Evolutionary conservation across 2,888 invertebrate species (phyloP).

Genomic region (Cantharis rufa): DNA sequence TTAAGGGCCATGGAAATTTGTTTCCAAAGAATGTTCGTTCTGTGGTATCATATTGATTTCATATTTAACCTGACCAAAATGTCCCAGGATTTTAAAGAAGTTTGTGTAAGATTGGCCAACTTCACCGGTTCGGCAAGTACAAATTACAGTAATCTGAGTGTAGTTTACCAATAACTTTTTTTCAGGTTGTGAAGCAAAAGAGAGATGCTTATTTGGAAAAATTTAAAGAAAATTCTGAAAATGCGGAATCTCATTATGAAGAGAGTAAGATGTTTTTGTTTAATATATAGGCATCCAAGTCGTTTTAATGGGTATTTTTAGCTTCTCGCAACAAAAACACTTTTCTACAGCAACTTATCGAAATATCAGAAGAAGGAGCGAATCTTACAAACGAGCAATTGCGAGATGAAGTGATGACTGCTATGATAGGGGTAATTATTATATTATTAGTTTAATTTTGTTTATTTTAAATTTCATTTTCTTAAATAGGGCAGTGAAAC

Average conservation of each 20-base stretch:
- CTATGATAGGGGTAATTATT: constrained; percentile 61
- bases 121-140: neutral
- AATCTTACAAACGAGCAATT: constrained; percentile 59
- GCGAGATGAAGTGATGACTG: constrained; percentile 61
- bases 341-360: constrained; percentile 57
- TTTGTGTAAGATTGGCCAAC: neutral
- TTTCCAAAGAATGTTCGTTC: neutral
- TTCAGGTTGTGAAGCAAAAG: constrained; percentile 9
- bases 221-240: neutral
- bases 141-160: neutral
- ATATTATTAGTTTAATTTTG: constrained; percentile 28
- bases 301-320: neutral
- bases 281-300: neutral
- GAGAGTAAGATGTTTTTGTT: constrained; percentile 40
- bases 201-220: constrained; percentile 5
- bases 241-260: constrained; percentile 42
- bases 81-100: neutral
- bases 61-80: neutral
- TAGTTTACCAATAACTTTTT: neutral
- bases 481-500: constrained; percentile 42
- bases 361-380: constrained; percentile 55
- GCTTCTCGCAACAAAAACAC: constrained; percentile 45
- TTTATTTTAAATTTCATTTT: neutral
- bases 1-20: neutral
- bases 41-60: neutral